Conservation (phyloP, 2,888 invertebrate species). For the Cataglyphis rosenhaueri region DNA sequence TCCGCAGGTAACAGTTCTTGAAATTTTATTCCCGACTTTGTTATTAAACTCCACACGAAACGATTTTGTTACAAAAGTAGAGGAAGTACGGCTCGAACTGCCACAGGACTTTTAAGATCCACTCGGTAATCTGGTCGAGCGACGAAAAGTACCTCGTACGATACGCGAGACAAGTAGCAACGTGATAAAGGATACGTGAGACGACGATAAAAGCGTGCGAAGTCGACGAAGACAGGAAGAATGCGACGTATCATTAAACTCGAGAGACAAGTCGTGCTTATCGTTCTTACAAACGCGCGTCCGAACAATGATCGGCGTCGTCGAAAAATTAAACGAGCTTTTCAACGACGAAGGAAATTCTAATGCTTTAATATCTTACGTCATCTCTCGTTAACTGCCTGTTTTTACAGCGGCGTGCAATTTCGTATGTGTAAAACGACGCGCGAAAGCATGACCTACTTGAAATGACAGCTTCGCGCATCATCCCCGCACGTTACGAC, state of each 20-base stretch:
- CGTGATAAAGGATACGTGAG: conserved; percentile 47
- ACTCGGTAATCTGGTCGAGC: conserved; percentile 41
- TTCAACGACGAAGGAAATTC: background rate
- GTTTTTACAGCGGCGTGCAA: conserved; percentile 18
- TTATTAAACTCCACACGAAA: background rate
- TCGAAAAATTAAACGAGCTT: conserved; percentile 7
- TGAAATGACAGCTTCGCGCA: conserved; percentile 41
- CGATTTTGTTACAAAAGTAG: background rate
- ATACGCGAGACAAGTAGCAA: conserved; percentile 21
- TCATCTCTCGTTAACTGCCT: background rate
- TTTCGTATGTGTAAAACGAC: conserved; percentile 10
- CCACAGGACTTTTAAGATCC: conserved; percentile 32
- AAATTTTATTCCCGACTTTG: conserved; percentile 30
- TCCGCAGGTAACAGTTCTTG: conserved; percentile 10
- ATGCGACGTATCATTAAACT: conserved; percentile 40
- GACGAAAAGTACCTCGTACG: conserved; percentile 28
- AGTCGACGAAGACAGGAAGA: conserved; percentile 37
- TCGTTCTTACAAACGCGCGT: conserved; percentile 7
- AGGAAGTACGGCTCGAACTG: conserved; percentile 2
- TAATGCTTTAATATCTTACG: conserved; percentile 35
- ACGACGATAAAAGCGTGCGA: conserved; percentile 38
- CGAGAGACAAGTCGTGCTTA: conserved; percentile 22
- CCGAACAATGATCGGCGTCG: background rate
- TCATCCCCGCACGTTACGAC: conserved; percentile 36
- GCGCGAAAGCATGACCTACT: conserved; percentile 14